Conservation (phyloP, 2,888 invertebrate genomes). For the Pandemis corylana region DNA sequence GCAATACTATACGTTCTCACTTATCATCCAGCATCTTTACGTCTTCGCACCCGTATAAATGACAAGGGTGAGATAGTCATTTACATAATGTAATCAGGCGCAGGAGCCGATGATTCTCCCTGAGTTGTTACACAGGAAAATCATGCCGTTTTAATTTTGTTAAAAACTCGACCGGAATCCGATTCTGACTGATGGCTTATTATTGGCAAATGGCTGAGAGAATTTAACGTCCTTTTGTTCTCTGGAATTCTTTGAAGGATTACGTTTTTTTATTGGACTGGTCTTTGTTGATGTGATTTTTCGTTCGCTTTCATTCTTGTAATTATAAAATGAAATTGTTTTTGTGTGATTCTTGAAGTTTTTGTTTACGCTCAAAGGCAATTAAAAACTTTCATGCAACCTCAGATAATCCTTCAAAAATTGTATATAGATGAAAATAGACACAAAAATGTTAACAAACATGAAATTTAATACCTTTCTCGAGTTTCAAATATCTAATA, state of each 20-base stretch:
- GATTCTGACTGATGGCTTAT: conserved; percentile 53
- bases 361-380: background rate
- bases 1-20: background rate
- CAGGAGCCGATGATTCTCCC: conserved; percentile 72
- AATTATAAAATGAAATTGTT: conserved; percentile 7
- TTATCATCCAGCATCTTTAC: conserved; percentile 48
- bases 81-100: conserved; percentile 79
- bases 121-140: conserved; percentile 58
- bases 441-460: background rate
- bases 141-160: conserved; percentile 74
- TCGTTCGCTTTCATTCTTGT: background rate
- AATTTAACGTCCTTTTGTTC: conserved; percentile 38
- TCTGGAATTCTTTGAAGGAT: conserved; percentile 30
- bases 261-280: conserved; percentile 33
- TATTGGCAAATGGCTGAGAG: conserved; percentile 48
- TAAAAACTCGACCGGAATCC: conserved; percentile 61
- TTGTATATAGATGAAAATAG: background rate
- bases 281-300: conserved; percentile 30
- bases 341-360: background rate
- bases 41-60: conserved; percentile 65
- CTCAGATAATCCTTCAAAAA: background rate
- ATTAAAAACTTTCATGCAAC: background rate
- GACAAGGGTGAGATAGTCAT: conserved; percentile 65
- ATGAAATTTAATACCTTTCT: background rate
- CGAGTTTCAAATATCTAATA: background rate